phyloP scores from a whole-genome alignment of 2,888 invertebrate genomes.

The Eristalinus sepulchralis region DNA sequence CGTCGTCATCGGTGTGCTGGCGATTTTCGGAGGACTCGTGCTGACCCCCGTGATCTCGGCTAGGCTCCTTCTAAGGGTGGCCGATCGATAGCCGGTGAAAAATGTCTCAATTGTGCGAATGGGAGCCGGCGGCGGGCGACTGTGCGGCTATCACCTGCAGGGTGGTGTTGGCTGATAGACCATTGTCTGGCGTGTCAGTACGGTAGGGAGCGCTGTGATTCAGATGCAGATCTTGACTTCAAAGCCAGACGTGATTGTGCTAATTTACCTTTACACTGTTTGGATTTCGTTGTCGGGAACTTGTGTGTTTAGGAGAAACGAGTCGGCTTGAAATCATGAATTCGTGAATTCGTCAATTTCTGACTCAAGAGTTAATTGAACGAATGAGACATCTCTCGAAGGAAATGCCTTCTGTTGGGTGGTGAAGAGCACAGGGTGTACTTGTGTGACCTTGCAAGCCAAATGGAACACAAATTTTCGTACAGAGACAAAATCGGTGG shows the following conservation, averaged over 20 bases:
- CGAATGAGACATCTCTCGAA: too few species aligned
- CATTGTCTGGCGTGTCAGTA: not conserved
- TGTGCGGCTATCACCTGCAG: not conserved
- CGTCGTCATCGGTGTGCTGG: not conserved
- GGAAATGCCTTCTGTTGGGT: too few species aligned
- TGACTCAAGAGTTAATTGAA: too few species aligned
- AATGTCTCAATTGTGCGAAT: constrained; percentile 17
- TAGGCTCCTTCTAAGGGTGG: constrained; percentile 24
- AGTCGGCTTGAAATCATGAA: too few species aligned
- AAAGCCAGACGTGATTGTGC: not conserved
- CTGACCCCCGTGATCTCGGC: constrained; percentile 8
- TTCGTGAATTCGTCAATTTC: too few species aligned
- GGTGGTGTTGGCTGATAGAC: not conserved
- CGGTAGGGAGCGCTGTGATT: not conserved
- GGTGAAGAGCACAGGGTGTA: too few species aligned
- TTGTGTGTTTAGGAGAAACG: too few species aligned
- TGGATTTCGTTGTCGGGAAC: not conserved
- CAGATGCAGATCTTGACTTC: not conserved
- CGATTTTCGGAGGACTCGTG: not conserved
- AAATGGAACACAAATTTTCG: too few species aligned
- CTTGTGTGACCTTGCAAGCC: too few species aligned
- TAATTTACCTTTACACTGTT: not conserved
- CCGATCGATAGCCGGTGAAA: constrained; percentile 14
- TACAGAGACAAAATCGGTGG: too few species aligned
- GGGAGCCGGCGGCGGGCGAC: not conserved